Evolutionary conservation across 2,113 vertebrate species (phyloP), one percentile per base, ranked within the genome.

Genomic region (Podarcis raffonei): DNA sequence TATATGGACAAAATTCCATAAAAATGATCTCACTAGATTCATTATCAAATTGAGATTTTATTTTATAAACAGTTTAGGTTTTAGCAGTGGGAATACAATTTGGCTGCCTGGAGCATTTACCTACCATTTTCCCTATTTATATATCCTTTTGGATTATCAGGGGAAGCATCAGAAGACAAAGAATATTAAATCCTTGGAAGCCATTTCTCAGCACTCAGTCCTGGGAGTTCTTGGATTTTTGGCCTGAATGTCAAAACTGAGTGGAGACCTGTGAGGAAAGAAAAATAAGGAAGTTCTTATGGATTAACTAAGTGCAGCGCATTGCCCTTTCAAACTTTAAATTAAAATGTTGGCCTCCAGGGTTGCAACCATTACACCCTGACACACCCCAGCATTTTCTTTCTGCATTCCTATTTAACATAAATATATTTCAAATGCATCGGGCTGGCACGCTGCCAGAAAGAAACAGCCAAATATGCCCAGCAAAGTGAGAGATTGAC

Each of bases 271-370:
- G 92, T 0, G 48, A 94, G 83, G 89, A 93, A 95, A 97, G 82
- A 92, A 93, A 95, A 91, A 92, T 90, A 90, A 95, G 92, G 89
- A 96, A 95, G 96, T 92, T 16, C 90, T 79, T 93, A 81, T 76
- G 94, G 94, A 96, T 95, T 92, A 93, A 94, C 53, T 95, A 83
- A 76, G 59, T 53, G 48, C 90, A 80, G 32, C 87, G 82, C 88
- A 3, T 62, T 87, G 42, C 82, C 91, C 91, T 93, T 92, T 71
- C 86, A 94, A 91, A 91, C 72, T 95, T 92, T 95, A 92, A 94
- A 94, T 95, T 96, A 93, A 86, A 94, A 94, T 91, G 93, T 92
- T 96, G 87, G 35, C 94, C 90, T 85, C 89, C 89, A 89, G 85
- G 53, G 1, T 82, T 35, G 80, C 84, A 32, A 37, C 89, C 0